Evolutionary conservation across 1,140 invertebrate genomes (phyloP).

Genomic region (Caenorhabditis latens): DNA sequence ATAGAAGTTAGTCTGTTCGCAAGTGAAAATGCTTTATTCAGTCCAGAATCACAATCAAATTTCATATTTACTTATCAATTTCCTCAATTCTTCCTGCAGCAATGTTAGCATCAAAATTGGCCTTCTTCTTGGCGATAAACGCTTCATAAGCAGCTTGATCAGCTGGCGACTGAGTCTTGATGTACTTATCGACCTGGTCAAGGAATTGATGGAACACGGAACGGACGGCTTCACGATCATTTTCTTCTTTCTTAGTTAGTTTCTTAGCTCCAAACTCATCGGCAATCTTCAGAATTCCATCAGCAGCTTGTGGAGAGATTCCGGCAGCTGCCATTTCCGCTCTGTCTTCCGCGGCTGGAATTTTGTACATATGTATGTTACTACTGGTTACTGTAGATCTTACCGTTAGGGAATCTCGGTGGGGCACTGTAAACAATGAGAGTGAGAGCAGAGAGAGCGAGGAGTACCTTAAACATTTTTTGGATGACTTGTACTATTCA

Average conservation of each 20-base stretch:
- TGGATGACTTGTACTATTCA: too few species aligned
- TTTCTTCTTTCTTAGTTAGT: background rate
- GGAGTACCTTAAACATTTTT: too few species aligned
- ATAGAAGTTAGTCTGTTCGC: too few species aligned
- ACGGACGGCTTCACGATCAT: background rate
- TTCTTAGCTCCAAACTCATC: background rate
- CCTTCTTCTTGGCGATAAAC: background rate
- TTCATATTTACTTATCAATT: too few species aligned
- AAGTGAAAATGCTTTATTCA: too few species aligned
- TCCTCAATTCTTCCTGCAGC: too few species aligned
- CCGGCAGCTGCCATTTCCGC: background rate
- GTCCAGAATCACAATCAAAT: too few species aligned
- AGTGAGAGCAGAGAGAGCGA: too few species aligned
- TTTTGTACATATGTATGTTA: too few species aligned
- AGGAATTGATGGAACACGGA: background rate
- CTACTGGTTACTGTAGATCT: too few species aligned
- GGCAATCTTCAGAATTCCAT: background rate
- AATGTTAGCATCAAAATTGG: background rate
- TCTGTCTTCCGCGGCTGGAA: background rate
- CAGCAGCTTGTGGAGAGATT: background rate
- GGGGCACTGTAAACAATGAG: too few species aligned
- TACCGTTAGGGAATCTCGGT: too few species aligned
- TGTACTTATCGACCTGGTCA: background rate
- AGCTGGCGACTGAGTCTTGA: constrained; percentile 4
- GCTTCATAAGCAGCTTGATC: background rate